Percentiles rank a stretch among this genome's conserved stretches.
Conservation (phyloP, 1,140 invertebrate genomes). For the Ephestia elutella region DNA sequence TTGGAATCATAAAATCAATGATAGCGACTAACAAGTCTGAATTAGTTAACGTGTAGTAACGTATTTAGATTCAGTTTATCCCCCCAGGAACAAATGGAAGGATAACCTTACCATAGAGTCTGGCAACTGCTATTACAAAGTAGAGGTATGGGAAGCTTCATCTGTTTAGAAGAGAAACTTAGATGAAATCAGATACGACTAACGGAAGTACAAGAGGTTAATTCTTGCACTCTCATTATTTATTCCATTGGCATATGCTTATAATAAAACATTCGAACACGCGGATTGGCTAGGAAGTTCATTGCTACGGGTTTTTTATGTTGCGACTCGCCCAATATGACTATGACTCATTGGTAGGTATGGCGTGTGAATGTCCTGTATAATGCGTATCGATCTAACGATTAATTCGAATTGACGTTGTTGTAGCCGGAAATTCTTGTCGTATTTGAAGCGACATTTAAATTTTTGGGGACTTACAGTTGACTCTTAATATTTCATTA, state of each 20-base stretch:
- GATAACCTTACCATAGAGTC: too few relatives aligned
- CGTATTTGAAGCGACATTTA: not conserved
- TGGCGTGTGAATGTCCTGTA: constrained; percentile 15
- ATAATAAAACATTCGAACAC: constrained; percentile 59
- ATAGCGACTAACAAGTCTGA: too few relatives aligned
- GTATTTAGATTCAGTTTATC: too few relatives aligned
- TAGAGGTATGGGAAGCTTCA: too few relatives aligned
- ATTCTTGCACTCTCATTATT: not conserved
- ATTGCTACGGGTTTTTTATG: constrained; percentile 58
- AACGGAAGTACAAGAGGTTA: too few relatives aligned
- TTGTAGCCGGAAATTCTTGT: not conserved
- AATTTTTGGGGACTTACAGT: not conserved
- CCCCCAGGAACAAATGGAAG: too few relatives aligned
- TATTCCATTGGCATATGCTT: constrained; percentile 32
- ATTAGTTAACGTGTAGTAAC: too few relatives aligned
- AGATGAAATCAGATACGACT: too few relatives aligned
- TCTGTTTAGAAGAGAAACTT: too few relatives aligned
- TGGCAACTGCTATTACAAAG: too few relatives aligned
- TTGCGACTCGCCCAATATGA: constrained; percentile 43
- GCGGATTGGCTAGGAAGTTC: constrained; percentile 55
- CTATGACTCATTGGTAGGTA: constrained; percentile 33
- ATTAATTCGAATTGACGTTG: constrained; percentile 8
- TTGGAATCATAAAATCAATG: too few relatives aligned
- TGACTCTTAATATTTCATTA: not conserved
- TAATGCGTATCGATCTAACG: constrained; percentile 18